Evolutionary conservation across 2,797 vertebrate genomes (phyloP).

Genomic region (Pempheris klunzingeri): DNA sequence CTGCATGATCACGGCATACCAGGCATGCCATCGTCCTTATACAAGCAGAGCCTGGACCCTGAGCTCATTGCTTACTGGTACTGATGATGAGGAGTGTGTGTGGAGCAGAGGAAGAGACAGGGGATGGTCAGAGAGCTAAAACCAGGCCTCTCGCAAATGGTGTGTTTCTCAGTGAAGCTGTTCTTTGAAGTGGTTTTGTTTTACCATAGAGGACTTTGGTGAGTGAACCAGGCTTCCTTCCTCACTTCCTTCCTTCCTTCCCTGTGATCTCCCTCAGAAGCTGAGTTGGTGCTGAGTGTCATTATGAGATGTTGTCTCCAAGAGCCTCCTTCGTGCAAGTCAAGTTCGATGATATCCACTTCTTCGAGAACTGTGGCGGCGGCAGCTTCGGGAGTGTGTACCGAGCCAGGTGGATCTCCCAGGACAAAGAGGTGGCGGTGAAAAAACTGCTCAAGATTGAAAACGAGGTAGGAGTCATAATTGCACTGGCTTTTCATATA

Average conservation of each 20-base stretch:
- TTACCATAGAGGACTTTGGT: slow-evolving; percentile 28
- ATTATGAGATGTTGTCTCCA: slow-evolving; percentile 98
- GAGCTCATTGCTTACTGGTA: slow-evolving; percentile 62
- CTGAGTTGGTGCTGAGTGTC: slow-evolving; percentile 85
- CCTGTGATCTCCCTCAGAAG: slow-evolving; percentile 80
- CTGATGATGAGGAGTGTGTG: slow-evolving; percentile 60
- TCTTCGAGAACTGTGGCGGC: slow-evolving; percentile 98
- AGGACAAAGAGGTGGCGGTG: slow-evolving; percentile 99
- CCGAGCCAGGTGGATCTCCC: slow-evolving; percentile 97
- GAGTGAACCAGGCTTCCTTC: slow-evolving; percentile 48
- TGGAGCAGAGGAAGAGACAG: slow-evolving; percentile 34
- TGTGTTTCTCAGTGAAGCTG: slow-evolving; percentile 29
- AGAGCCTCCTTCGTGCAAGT: slow-evolving; percentile 97
- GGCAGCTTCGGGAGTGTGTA: slow-evolving; percentile 99
- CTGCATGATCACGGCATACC: slow-evolving; percentile 75
- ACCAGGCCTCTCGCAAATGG: slow-evolving; percentile 12
- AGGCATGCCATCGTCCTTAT: slow-evolving; percentile 80
- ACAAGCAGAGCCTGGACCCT: slow-evolving; percentile 67
- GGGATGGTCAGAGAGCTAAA: slow-evolving; percentile 53
- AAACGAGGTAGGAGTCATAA: slow-evolving; percentile 93
- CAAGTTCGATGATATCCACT: slow-evolving; percentile 96
- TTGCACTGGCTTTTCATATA: slow-evolving; percentile 83
- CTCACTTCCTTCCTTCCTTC: slow-evolving; percentile 54
- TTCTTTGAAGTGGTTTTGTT: slow-evolving; percentile 40
- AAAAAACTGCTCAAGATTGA: slow-evolving; percentile 99